Evolutionary conservation across 2,797 vertebrate genomes (phyloP), one percentile per base, ranked within the genome.

Genomic region (Bucorvus abyssinicus): DNA sequence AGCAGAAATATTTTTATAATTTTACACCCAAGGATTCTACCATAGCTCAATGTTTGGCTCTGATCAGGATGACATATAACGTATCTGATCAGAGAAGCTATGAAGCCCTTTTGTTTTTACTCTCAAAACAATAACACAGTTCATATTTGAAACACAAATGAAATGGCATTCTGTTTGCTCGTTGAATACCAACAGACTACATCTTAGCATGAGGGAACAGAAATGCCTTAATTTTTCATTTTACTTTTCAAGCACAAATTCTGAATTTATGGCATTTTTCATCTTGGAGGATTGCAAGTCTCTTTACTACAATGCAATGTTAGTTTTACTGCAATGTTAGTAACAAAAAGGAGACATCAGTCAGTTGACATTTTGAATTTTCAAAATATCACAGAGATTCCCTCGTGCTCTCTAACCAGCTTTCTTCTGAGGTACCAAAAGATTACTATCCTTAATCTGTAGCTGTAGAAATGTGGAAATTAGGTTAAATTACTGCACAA

Each of bases 151-250:
- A 94, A 60, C 61, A 90, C 42, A 73, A 70, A 76, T 42, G 29
- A 63, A 91, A 93, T 45, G n/a, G 16, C 45, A 78, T 76, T 89
- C 71, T 75, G 27, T 65, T 84, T 81, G 61, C 73, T 50, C 38
- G 30, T 0, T 88, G 79, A 94, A 53, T 89, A 87, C 34, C 84
- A 95, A 40, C 26, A 77, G 75, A 57, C 30, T 75, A 5, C 17
- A 53, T 42, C 36, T 56, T 32, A 79, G 68, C 86, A 87, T 57
- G 32, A 71, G 14, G 34, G 85, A 87, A 86, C 6, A 81, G 18
- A 80, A 92, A 89, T 61, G 7, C 38, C 64, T 85, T 88, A 26
- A 83, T 74, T 93, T 97, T 95, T 94, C 32, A 91, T 68, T 76
- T 87, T 65, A 50, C 10, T 84, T 82, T 87, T 89, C 70, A 87